phyloP scores from a whole-genome alignment of 2,888 invertebrate genomes.

The Parnassius mnemosyne region DNA sequence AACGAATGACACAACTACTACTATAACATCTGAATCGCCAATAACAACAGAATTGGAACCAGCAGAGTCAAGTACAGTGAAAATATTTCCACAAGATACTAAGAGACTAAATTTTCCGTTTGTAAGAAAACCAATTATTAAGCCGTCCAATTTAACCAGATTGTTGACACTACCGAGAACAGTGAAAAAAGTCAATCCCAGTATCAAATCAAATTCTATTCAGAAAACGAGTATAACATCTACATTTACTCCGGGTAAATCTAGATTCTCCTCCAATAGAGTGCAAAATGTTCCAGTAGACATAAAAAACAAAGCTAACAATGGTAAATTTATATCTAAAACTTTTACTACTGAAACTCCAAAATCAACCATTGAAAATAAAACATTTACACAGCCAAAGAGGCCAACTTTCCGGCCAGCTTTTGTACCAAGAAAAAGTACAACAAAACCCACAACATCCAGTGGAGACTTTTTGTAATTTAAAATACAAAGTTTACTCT shows the following conservation, averaged over 20 bases:
- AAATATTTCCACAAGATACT: constrained; percentile 52
- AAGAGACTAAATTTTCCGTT: constrained; percentile 69
- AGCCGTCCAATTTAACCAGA: constrained; percentile 59
- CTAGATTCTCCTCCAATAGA: constrained; percentile 59
- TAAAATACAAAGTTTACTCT: constrained; percentile 6
- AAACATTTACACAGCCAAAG: constrained; percentile 60
- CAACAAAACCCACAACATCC: constrained; percentile 47
- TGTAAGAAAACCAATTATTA: constrained; percentile 61
- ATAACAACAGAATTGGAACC: constrained; percentile 49
- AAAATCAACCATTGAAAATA: constrained; percentile 64
- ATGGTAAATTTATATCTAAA: constrained; percentile 46
- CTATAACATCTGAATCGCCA: constrained; percentile 37
- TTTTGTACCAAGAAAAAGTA: constrained; percentile 63
- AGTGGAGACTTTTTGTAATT: constrained; percentile 36
- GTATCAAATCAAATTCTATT: constrained; percentile 43
- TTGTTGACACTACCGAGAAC: constrained; percentile 40
- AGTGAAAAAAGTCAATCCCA: constrained; percentile 54
- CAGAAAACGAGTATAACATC: constrained; percentile 63
- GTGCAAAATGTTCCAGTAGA: constrained; percentile 72
- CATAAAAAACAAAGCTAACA: constrained; percentile 47
- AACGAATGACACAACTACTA: constrained; percentile 29
- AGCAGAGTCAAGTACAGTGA: constrained; percentile 58
- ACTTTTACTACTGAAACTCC: constrained; percentile 62
- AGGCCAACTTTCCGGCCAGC: constrained; percentile 66
- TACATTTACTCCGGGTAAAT: constrained; percentile 56